Percentiles rank a stretch among this genome's conserved stretches.
Conservation (phyloP, 2,888 invertebrate species). For the Coronaproctus castanopsis region DNA sequence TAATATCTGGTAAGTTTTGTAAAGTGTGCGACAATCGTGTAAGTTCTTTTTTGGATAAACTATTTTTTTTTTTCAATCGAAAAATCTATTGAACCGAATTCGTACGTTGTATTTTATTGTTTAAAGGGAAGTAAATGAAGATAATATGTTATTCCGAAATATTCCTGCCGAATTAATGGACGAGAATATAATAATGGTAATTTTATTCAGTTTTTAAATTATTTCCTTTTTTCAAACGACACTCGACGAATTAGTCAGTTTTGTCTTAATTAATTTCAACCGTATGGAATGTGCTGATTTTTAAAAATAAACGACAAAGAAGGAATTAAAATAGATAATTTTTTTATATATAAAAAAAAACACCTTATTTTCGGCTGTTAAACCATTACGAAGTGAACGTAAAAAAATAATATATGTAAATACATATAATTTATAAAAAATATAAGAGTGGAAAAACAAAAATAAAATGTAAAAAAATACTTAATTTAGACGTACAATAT, state of each 20-base stretch:
- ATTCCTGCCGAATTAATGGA: conserved; percentile 38
- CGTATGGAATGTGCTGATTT: background rate
- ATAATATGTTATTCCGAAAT: conserved; percentile 46
- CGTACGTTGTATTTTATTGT: background rate
- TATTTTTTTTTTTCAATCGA: background rate
- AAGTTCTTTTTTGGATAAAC: background rate
- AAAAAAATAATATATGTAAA: too few relatives aligned
- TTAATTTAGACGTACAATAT: too few relatives aligned
- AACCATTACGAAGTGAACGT: too few relatives aligned
- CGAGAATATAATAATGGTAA: conserved; percentile 35
- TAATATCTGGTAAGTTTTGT: conserved; percentile 40
- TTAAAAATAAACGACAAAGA: background rate
- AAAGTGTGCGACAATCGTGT: too few relatives aligned
- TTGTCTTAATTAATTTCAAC: background rate
- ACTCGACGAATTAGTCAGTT: background rate
- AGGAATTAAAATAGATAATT: too few relatives aligned
- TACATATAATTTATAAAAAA: too few relatives aligned
- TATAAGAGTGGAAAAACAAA: too few relatives aligned
- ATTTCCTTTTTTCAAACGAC: background rate
- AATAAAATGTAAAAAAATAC: too few relatives aligned
- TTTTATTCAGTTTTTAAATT: too few relatives aligned
- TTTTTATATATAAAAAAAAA: too few relatives aligned
- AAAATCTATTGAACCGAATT: background rate
- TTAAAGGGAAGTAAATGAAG: conserved; percentile 52
- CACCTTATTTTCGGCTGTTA: too few relatives aligned